A percentile compares a stretch with the other conserved stretches of the same genome.
Evolutionary conservation across 1,140 invertebrate species (phyloP).

Genomic region (Leptonema lineaticorne): DNA sequence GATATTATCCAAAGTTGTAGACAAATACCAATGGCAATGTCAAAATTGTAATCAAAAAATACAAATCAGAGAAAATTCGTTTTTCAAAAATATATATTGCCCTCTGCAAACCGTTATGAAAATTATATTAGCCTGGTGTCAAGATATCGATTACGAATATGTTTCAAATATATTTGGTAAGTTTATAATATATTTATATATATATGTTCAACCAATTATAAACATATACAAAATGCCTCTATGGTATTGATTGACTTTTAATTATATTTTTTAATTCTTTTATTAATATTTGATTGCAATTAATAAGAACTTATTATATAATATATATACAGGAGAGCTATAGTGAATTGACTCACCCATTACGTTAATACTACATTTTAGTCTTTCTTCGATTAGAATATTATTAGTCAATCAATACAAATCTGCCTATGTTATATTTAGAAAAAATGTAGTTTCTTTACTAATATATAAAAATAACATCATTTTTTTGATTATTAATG

Average conservation of each 20-base stretch:
- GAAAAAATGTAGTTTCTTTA: no score
- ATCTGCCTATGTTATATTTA: no score
- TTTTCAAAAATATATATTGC: conserved; percentile 39
- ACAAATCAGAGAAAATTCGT: conserved; percentile 37
- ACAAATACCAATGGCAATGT: conserved; percentile 41
- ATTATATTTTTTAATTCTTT: no score
- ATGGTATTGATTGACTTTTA: no score
- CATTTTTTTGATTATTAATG: background rate
- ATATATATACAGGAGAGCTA: no score
- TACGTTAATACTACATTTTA: no score
- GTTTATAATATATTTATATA: background rate
- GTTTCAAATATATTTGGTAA: conserved; percentile 34
- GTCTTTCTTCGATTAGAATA: no score
- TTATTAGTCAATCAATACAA: no score
- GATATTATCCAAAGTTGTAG: conserved; percentile 33
- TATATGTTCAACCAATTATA: background rate
- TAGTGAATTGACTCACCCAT: no score
- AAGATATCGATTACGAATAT: conserved; percentile 35
- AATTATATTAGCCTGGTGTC: conserved; percentile 39
- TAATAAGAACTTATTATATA: no score
- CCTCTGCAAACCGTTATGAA: conserved; percentile 34
- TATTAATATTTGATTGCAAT: no score
- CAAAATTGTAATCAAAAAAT: conserved; percentile 35
- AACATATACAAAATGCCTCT: no score
- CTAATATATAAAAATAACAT: background rate